Conservation (phyloP, 2,888 invertebrate genomes). For the Sesamia inferens region DNA sequence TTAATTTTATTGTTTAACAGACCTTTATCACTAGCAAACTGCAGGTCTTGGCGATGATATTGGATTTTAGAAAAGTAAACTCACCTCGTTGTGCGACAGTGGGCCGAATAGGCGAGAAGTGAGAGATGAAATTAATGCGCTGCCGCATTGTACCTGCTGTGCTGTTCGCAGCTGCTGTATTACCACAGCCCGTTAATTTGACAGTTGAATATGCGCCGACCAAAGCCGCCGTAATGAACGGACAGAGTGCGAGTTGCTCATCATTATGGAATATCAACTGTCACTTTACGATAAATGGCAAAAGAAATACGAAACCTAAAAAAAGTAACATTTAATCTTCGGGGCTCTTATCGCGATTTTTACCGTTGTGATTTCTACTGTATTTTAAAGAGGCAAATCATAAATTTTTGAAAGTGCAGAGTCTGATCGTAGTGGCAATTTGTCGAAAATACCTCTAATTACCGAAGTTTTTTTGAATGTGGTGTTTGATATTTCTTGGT, state of each 20-base stretch:
- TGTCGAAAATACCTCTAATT: not conserved
- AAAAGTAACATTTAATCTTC: too few species aligned
- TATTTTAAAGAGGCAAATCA: not conserved
- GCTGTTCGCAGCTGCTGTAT: not conserved
- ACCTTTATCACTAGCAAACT: not conserved
- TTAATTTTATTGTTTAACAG: not conserved
- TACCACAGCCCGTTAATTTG: slow-evolving; percentile 22
- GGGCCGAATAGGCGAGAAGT: not conserved
- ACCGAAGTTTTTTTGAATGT: too few species aligned
- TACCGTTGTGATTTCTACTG: too few species aligned
- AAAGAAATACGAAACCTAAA: not conserved
- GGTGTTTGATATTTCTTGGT: not conserved
- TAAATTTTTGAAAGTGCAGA: not conserved
- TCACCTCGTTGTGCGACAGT: not conserved
- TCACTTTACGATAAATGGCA: not conserved
- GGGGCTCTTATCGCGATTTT: not conserved
- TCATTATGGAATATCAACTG: not conserved
- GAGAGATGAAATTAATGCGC: slow-evolving; percentile 3
- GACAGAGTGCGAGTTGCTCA: not conserved
- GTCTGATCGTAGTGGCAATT: not conserved
- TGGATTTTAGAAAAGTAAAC: not conserved
- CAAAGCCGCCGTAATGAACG: not conserved
- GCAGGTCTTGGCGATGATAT: not conserved
- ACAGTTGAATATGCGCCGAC: slow-evolving; percentile 7
- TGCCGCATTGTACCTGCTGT: not conserved